These are phyloP conservation scores for Natrix natrix DNA, from an alignment of 2,797 vertebrate species.

Conservation along the genomic window DNA sequence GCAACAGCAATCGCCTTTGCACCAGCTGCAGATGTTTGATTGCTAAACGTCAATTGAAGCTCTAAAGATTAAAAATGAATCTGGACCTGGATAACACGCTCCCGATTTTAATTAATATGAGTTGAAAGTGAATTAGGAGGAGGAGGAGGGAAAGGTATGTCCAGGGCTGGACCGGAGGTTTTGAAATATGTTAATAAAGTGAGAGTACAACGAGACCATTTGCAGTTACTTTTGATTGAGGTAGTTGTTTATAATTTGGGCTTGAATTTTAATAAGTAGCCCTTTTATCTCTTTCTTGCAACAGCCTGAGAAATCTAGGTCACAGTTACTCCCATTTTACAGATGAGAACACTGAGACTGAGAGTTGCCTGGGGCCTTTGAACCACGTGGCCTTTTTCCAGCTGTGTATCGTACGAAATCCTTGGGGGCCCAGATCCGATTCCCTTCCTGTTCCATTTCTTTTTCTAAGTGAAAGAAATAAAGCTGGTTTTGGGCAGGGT, in stretches of 20 bases:
- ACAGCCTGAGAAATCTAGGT: neutral
- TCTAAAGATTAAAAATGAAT: neutral
- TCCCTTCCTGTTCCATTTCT: neutral
- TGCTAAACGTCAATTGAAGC: neutral
- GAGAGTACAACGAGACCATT: neutral
- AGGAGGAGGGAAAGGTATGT: neutral
- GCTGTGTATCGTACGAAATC: neutral
- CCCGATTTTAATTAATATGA: neutral
- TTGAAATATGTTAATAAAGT: neutral
- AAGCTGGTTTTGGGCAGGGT: no score
- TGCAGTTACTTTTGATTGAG: neutral
- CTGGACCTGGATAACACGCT: neutral
- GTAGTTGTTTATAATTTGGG: neutral
- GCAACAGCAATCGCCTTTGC: neutral
- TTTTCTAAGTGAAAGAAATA: neutral
- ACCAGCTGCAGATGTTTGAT: neutral
- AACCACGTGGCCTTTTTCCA: neutral
- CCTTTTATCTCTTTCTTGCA: neutral
- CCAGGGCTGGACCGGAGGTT: neutral
- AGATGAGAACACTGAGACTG: neutral
- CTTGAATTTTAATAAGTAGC: neutral
- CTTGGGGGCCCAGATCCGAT: neutral
- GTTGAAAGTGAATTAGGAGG: neutral
- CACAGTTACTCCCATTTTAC: constrained; percentile 4
- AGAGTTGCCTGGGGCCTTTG: neutral